Evolutionary conservation across 2,113 vertebrate genomes (phyloP).

Genomic region (Lampris incognitus): DNA sequence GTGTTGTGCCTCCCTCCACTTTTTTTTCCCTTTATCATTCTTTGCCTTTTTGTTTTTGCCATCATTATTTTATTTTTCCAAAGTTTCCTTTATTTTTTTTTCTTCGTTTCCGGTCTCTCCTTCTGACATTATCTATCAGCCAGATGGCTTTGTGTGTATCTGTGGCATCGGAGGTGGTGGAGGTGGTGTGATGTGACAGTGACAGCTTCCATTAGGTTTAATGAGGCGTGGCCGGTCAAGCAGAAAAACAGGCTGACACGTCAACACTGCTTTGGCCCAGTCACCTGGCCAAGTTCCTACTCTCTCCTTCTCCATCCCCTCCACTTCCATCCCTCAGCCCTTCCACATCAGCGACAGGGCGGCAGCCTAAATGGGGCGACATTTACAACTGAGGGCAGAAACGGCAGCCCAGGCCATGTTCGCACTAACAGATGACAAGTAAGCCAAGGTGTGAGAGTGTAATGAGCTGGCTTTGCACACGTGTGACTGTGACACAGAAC

Average conservation of each 20-base stretch:
- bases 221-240: slow-evolving; percentile 73
- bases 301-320: slow-evolving; percentile 30
- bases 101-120: slow-evolving; percentile 25
- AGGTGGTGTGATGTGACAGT: slow-evolving; percentile 47
- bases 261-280: slow-evolving; percentile 74
- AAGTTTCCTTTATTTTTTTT: slow-evolving; percentile 39
- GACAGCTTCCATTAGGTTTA: slow-evolving; percentile 80
- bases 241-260: slow-evolving; percentile 76
- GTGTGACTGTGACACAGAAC: slow-evolving; percentile 14
- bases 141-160: slow-evolving; percentile 42
- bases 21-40: slow-evolving; percentile 11
- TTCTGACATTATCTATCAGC: slow-evolving; percentile 38
- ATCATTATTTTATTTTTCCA: slow-evolving; percentile 17
- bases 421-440: slow-evolving; percentile 55
- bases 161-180: neutral
- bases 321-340: slow-evolving; percentile 7
- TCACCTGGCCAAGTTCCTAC: slow-evolving; percentile 63
- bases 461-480: slow-evolving; percentile 48
- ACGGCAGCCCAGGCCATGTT: slow-evolving; percentile 61
- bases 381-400: slow-evolving; percentile 66
- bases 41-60: slow-evolving; percentile 2
- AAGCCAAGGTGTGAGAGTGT: slow-evolving; percentile 38
- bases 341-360: slow-evolving; percentile 46
- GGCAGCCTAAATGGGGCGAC: slow-evolving; percentile 64
- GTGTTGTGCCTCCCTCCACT: neutral